Conservation (phyloP, 2,797 vertebrate genomes). For the Rhynchotus rufescens region DNA sequence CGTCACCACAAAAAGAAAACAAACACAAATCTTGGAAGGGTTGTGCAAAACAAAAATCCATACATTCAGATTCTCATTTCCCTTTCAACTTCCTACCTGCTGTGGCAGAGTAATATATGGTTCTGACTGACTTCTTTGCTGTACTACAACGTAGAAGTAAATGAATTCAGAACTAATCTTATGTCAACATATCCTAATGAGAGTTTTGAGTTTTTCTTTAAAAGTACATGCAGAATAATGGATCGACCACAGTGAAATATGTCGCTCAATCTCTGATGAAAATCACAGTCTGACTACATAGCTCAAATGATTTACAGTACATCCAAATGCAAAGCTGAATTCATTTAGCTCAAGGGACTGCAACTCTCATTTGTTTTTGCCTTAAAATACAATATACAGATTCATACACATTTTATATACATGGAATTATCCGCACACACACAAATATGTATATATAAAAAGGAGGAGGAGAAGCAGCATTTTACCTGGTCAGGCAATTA, state of each 20-base stretch:
- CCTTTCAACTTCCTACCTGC: background rate
- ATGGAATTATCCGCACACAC: background rate
- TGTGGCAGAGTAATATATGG: background rate
- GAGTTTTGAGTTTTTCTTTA: constrained; percentile 63
- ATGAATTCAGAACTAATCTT: constrained; percentile 55
- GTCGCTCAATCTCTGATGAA: constrained; percentile 46
- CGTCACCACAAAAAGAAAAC: background rate
- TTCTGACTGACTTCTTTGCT: background rate
- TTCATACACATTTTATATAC: constrained; percentile 4
- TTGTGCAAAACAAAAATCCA: background rate
- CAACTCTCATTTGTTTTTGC: constrained; percentile 3
- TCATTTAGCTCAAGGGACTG: background rate
- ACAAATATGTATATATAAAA: background rate
- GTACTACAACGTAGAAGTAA: constrained; percentile 27
- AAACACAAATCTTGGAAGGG: background rate
- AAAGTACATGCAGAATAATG: constrained; percentile 59
- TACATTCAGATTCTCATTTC: constrained; percentile 22
- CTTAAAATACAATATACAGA: constrained; percentile 38
- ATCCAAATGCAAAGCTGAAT: constrained; percentile 53
- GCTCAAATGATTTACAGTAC: constrained; percentile 48
- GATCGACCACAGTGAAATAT: constrained; percentile 53
- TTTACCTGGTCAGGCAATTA: constrained; percentile 39
- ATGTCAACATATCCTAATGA: constrained; percentile 69
- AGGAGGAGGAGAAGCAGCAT: background rate
- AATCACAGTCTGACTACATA: constrained; percentile 62